These are phyloP conservation scores for Nyctibius bracteatus DNA, from an alignment of 2,113 vertebrate genomes.

Conservation along the genomic window DNA sequence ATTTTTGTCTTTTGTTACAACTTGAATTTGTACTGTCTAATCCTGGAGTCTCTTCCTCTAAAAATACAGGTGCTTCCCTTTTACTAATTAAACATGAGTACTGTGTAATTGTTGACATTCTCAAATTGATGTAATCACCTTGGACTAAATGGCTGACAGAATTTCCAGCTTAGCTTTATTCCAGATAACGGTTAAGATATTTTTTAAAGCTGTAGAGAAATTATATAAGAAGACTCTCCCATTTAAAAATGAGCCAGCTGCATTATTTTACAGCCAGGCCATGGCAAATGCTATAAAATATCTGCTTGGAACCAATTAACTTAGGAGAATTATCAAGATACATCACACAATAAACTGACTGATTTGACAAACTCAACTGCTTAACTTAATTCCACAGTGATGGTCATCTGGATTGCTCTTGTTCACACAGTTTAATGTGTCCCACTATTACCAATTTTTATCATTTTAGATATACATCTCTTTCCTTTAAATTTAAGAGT, in stretches of 20 bases:
- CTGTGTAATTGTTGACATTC: conserved; percentile 47
- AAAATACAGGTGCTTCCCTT: conserved; percentile 81
- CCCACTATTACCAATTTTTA: neutral
- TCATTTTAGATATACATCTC: neutral
- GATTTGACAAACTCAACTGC: neutral
- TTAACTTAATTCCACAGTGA: neutral
- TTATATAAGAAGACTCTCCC: neutral
- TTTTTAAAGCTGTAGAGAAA: conserved; percentile 22
- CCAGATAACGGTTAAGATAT: neutral
- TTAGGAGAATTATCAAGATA: neutral
- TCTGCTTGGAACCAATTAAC: neutral
- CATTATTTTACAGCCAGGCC: neutral
- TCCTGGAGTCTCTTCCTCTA: conserved; percentile 70
- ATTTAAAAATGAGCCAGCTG: neutral
- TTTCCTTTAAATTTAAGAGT: neutral
- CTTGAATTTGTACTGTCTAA: conserved; percentile 59
- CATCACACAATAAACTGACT: neutral
- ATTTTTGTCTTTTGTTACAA: conserved; percentile 73
- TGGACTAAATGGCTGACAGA: conserved; percentile 10
- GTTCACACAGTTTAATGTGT: neutral
- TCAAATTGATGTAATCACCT: conserved; percentile 48
- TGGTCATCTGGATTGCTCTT: neutral
- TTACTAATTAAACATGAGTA: conserved; percentile 68
- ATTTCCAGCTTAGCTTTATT: conserved; percentile 32
- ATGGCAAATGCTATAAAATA: neutral